These are phyloP conservation scores for Caenorhabditis wallacei DNA, from an alignment of 2,888 invertebrate genomes.

Conservation along the genomic window DNA sequence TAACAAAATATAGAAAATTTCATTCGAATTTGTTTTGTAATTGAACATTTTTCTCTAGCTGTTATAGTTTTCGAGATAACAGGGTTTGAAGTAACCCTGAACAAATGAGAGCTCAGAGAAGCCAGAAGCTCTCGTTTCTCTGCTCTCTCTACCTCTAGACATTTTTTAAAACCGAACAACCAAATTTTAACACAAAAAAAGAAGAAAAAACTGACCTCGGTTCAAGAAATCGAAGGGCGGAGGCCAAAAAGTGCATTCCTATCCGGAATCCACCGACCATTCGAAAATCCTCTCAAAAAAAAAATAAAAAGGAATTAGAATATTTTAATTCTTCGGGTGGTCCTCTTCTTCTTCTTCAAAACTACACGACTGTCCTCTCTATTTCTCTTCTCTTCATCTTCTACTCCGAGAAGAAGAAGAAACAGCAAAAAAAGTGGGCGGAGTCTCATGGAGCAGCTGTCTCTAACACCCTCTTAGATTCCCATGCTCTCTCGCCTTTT, in stretches of 20 bases:
- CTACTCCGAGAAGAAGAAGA: too few relatives aligned
- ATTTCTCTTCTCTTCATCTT: conserved; percentile 18
- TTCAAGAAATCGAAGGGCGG: conserved; percentile 81
- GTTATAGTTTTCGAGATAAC: not conserved
- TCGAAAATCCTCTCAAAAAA: conserved; percentile 11
- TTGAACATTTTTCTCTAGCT: not conserved
- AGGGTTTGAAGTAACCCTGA: too few relatives aligned
- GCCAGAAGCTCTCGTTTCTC: conserved; percentile 1
- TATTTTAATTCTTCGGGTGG: not conserved
- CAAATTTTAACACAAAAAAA: not conserved
- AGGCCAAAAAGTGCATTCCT: conserved; percentile 83
- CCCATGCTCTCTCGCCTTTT: conserved; percentile 8
- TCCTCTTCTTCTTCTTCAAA: conserved; percentile 3
- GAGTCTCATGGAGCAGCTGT: conserved; percentile 49
- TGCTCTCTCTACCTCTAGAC: too few relatives aligned
- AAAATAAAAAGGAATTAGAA: not conserved
- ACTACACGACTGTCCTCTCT: conserved; percentile 30
- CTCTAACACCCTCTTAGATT: conserved; percentile 17
- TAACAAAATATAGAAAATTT: too few relatives aligned
- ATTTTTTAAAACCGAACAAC: not conserved
- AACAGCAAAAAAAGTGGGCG: conserved; percentile 46
- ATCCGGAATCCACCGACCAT: conserved; percentile 83
- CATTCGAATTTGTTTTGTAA: too few relatives aligned
- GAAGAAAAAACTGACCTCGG: conserved; percentile 79
- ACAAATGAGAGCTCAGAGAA: conserved; percentile 6